A percentile compares a stretch with the other conserved stretches of the same genome.
phyloP scores from a whole-genome alignment of 2,113 vertebrate genomes.

The Catagonus wagneri region DNA sequence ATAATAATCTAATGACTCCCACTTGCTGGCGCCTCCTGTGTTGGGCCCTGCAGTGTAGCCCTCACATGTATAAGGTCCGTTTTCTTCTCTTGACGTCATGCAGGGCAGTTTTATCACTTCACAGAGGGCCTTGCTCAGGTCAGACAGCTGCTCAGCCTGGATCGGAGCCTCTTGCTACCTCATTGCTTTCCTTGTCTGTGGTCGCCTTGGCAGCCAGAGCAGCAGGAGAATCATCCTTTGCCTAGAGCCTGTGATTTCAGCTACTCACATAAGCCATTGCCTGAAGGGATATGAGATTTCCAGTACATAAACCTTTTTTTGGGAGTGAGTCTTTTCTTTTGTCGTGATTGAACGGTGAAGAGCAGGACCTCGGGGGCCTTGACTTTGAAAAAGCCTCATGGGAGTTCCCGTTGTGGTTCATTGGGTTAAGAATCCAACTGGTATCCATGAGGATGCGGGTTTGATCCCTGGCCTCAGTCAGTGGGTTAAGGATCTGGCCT shows the following conservation, averaged over 20 bases:
- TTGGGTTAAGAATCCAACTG: too few relatives aligned
- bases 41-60: background rate
- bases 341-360: background rate
- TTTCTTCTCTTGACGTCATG: background rate
- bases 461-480: too few relatives aligned
- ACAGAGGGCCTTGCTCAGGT: background rate
- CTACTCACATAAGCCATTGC: background rate
- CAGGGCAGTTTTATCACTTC: background rate
- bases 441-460: too few relatives aligned
- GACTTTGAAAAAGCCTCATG: background rate
- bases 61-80: background rate
- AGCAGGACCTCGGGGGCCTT: background rate
- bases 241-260: background rate
- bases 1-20: fast-evolving
- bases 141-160: background rate
- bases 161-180: background rate
- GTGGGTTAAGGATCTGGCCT: too few relatives aligned
- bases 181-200: background rate
- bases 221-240: background rate
- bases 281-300: background rate
- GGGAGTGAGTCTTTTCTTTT: background rate
- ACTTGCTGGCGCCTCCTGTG: background rate
- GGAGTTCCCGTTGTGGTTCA: too few relatives aligned
- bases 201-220: background rate
- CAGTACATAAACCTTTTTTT: background rate